Conservation (phyloP, 1,140 invertebrate species). For the Neodiprion fabricii region DNA sequence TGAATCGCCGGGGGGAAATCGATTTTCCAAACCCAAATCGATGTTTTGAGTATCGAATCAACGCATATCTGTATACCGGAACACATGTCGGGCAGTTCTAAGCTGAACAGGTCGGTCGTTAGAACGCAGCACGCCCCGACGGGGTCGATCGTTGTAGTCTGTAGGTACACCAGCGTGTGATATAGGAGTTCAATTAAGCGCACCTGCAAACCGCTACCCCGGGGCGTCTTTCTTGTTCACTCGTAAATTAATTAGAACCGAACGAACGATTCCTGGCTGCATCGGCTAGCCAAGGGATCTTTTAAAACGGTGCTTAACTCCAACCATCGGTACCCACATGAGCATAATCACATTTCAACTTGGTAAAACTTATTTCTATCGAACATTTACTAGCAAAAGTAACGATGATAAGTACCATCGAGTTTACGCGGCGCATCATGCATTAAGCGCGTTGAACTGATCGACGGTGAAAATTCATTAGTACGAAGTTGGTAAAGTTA, state of each 20-base stretch:
- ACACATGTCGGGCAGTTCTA: too few relatives aligned
- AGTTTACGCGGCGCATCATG: too few relatives aligned
- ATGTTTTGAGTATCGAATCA: too few relatives aligned
- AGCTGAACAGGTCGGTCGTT: background rate
- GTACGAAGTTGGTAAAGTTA: too few relatives aligned
- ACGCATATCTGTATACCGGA: too few relatives aligned
- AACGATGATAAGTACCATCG: too few relatives aligned
- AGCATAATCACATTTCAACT: background rate
- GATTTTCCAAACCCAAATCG: too few relatives aligned
- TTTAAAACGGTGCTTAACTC: background rate
- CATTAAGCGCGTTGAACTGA: too few relatives aligned
- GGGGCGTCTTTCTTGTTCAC: background rate
- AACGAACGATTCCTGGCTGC: background rate
- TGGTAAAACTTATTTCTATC: too few relatives aligned
- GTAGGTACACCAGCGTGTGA: background rate
- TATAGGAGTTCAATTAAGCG: constrained; percentile 5
- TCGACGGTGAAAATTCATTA: too few relatives aligned
- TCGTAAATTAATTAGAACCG: background rate
- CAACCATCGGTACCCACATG: background rate
- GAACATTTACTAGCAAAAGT: too few relatives aligned
- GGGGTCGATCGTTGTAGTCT: background rate
- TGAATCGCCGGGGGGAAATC: too few relatives aligned
- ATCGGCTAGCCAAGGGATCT: background rate
- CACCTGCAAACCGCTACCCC: background rate
- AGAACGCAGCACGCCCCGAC: background rate